These are phyloP conservation scores for Phyto melanocephala DNA, from an alignment of 2,888 invertebrate species.

Conservation along the genomic window DNA sequence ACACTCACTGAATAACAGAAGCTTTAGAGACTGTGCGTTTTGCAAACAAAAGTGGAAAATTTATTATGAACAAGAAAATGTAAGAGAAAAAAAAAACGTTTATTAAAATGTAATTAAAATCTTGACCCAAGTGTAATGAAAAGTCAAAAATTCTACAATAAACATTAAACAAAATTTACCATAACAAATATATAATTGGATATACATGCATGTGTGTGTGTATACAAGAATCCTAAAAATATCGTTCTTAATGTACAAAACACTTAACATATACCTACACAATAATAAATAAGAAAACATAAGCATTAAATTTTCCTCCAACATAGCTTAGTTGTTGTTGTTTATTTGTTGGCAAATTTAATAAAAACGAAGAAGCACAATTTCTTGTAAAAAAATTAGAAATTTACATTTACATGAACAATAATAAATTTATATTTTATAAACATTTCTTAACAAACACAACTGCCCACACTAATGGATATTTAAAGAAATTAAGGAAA, in stretches of 20 bases:
- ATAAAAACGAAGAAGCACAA: not conserved
- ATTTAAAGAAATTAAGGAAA: not conserved
- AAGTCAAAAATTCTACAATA: conserved; percentile 26
- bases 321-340: not conserved
- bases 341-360: not conserved
- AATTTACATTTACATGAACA: conserved; percentile 31
- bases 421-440: conserved; percentile 42
- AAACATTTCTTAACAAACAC: not conserved
- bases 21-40: not conserved
- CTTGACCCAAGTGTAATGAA: conserved; percentile 46
- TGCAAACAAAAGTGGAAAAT: not conserved
- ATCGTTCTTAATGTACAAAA: not conserved
- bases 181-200: not conserved
- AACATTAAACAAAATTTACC: conserved; percentile 1
- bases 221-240: not conserved
- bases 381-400: conserved; percentile 28
- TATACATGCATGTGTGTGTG: too few species aligned
- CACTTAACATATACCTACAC: not conserved
- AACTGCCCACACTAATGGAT: not conserved
- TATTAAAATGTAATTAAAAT: conserved; percentile 62
- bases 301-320: not conserved
- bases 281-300: conserved; percentile 3
- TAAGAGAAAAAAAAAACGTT: conserved; percentile 3
- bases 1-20: not conserved
- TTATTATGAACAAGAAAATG: conserved; percentile 25